Evolutionary conservation across 1,140 invertebrate genomes (phyloP), one percentile per base, ranked within the genome.

Genomic region (Acyrthosiphon pisum): DNA sequence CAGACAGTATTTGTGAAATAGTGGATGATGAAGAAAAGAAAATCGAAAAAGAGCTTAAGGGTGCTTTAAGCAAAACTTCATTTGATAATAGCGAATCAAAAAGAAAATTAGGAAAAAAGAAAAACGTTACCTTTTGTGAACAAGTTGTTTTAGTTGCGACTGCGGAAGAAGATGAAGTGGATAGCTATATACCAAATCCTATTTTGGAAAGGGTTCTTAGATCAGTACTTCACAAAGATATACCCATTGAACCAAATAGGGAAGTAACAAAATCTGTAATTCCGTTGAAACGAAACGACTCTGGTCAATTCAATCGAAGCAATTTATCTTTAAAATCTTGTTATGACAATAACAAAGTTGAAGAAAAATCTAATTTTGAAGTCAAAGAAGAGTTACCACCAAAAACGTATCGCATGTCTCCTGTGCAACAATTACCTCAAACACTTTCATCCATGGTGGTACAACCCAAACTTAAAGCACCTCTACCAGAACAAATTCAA

Each of bases 111-210:
- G 95, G 95, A 0, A 98, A 98, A 94, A 99, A 99, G 96, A 99
- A 99, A 95, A 98, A 97, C 94, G 98, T 99, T 3, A 98, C 98
- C 0, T 99, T 99, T 95, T 98, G 98, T 94, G 98, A 99, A 95
- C 98, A 98, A 95, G 98, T 99, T 0, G 98, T 98, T 93, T 95
- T 99, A 53, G 98, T 99, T 30, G 98, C 98, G 8, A 98, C 98
- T 35, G 98, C 98, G 0, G 98, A 98, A 94, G 98, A 99, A 94
- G 97, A 98, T 94, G 98, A 98, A 95, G 97, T 98, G 93, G 98
- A 98, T 93, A 97, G 97, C 94, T 98, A 98, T 94, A 98, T 98
- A 94, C 98, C 98, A 0, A 98, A 98, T 95, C 98, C 98, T 26
- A 98, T 99, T 94, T 95, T 98, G 93, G 98, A 98, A 95, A 95